phyloP scores from a whole-genome alignment of 2,888 invertebrate species.

The Apantesis nais region DNA sequence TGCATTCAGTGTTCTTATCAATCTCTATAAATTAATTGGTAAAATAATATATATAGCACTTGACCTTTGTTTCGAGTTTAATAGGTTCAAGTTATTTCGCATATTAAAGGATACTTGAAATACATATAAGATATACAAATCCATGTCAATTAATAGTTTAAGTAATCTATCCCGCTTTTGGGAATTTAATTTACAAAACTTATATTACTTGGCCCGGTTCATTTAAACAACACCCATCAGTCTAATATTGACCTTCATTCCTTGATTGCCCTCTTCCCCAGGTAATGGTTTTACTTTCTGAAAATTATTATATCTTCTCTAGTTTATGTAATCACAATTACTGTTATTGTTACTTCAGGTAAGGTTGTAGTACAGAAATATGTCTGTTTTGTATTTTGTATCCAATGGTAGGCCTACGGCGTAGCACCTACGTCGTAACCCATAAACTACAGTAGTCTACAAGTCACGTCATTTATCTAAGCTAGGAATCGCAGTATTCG shows the following conservation, averaged over 20 bases:
- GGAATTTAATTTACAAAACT: conserved; percentile 60
- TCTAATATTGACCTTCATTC: conserved; percentile 59
- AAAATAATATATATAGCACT: background rate
- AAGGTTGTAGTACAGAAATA: background rate
- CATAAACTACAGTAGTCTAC: background rate
- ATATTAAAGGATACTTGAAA: background rate
- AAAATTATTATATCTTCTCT: conserved; percentile 30
- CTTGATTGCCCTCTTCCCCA: conserved; percentile 62
- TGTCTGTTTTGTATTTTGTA: background rate
- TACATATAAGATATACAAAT: background rate
- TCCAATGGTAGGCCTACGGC: background rate
- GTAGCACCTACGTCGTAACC: background rate
- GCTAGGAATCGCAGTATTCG: too few relatives aligned
- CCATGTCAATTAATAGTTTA: conserved; percentile 24
- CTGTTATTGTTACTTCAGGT: conserved; percentile 19
- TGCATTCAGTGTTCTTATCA: background rate
- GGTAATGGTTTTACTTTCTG: conserved; percentile 33
- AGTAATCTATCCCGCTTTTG: conserved; percentile 38
- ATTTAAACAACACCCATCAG: conserved; percentile 55
- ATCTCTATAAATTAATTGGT: background rate
- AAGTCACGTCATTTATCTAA: background rate
- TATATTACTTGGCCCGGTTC: conserved; percentile 66
- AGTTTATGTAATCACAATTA: conserved; percentile 34
- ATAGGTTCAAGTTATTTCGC: background rate
- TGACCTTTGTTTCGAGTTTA: background rate